phyloP scores from a whole-genome alignment of 1,140 invertebrate genomes.

The Drosophila nannoptera region DNA sequence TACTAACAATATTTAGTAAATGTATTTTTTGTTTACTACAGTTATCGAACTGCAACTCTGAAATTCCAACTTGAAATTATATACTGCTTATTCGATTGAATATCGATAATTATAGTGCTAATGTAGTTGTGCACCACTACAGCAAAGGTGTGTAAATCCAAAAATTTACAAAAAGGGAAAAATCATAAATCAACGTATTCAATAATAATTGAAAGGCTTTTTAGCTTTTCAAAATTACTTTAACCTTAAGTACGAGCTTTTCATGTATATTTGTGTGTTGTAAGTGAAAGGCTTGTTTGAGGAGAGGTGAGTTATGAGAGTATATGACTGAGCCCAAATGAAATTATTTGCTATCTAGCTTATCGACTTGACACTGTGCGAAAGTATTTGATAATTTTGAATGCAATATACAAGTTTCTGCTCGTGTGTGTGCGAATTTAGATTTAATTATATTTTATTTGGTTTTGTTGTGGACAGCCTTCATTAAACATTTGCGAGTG shows the following conservation, averaged over 20 bases:
- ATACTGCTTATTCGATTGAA: slow-evolving; percentile 14
- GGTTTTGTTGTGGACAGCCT: slow-evolving; percentile 39
- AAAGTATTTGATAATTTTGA: slow-evolving; percentile 46
- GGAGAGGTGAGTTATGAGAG: slow-evolving; percentile 31
- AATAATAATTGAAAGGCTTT: slow-evolving; percentile 7
- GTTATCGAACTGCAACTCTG: slow-evolving; percentile 14
- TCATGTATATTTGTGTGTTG: slow-evolving; percentile 33
- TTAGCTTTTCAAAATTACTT: too few species aligned
- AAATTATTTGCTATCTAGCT: slow-evolving; percentile 41
- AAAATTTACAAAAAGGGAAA: slow-evolving; percentile 34
- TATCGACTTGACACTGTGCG: slow-evolving; percentile 29
- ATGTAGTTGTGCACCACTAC: slow-evolving; percentile 44
- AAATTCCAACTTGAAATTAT: slow-evolving; percentile 34
- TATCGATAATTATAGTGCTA: slow-evolving; percentile 31
- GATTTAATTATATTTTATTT: slow-evolving; percentile 22
- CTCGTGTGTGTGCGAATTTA: slow-evolving; percentile 26
- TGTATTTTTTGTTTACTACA: too few species aligned
- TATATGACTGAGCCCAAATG: slow-evolving; percentile 29
- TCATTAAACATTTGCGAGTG: slow-evolving; percentile 1
- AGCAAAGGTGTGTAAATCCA: slow-evolving; percentile 45
- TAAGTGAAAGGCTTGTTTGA: slow-evolving; percentile 29
- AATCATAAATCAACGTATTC: slow-evolving; percentile 15
- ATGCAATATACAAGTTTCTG: slow-evolving; percentile 23
- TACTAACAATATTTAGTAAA: too few species aligned
- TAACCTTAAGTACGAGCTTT: slow-evolving; percentile 9